Evolutionary conservation across 2,888 invertebrate genomes (phyloP).

Genomic region (Ochropleura plecta): DNA sequence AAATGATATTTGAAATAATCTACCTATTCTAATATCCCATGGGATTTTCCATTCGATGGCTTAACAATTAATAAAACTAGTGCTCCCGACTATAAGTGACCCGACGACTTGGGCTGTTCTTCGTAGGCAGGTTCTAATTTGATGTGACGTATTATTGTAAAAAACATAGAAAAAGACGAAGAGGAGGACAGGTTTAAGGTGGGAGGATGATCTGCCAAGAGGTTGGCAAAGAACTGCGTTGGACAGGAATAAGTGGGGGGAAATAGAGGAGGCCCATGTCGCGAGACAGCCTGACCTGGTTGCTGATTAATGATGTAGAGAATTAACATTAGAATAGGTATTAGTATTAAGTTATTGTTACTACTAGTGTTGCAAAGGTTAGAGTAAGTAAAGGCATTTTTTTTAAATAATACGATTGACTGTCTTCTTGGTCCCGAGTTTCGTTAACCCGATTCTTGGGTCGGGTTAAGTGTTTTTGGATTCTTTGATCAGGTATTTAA

Average conservation of each 20-base stretch:
- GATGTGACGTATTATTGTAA: neutral
- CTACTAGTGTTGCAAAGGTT: too few species aligned
- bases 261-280: neutral
- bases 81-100: too few species aligned
- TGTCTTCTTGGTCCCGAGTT: too few species aligned
- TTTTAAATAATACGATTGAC: too few species aligned
- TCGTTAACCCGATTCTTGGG: too few species aligned
- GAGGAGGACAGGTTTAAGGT: too few species aligned
- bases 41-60: neutral
- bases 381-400: too few species aligned
- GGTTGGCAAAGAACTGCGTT: neutral
- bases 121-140: neutral
- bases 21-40: neutral
- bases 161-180: neutral
- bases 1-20: neutral
- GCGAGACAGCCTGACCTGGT: neutral
- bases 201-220: neutral
- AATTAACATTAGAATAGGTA: too few species aligned
- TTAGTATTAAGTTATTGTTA: too few species aligned
- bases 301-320: neutral
- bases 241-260: neutral
- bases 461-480: too few species aligned
- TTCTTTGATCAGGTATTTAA: too few species aligned
- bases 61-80: neutral
- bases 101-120: neutral